Evolutionary conservation across 1,140 invertebrate species (phyloP).

Genomic region (Vanessa tameamea): DNA sequence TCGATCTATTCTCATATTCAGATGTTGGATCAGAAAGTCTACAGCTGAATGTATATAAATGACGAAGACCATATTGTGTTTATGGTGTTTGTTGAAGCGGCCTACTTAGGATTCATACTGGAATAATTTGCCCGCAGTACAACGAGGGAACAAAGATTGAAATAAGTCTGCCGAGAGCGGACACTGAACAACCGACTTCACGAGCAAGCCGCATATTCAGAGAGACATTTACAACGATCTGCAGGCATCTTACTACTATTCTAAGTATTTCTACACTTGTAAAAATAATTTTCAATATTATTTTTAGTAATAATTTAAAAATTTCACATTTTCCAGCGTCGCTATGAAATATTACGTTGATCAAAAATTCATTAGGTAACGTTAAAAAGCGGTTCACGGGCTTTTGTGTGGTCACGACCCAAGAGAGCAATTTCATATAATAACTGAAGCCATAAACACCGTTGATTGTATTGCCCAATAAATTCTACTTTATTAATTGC

Average conservation of each 20-base stretch:
- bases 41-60: no score
- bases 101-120: no score
- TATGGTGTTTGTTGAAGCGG: no score
- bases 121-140: not conserved
- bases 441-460: constrained; percentile 26
- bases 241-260: no score
- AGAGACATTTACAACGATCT: not conserved
- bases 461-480: constrained; percentile 33
- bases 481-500: constrained; percentile 30
- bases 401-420: constrained; percentile 16
- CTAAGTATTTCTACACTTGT: no score
- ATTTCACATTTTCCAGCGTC: constrained; percentile 3
- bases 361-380: constrained; percentile 25
- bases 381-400: constrained; percentile 11
- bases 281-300: no score
- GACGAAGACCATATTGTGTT: no score
- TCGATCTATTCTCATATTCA: no score
- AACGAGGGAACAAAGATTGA: not conserved
- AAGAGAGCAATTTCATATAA: constrained; percentile 31
- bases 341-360: constrained; percentile 14
- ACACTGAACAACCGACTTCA: not conserved
- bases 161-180: not conserved
- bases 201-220: not conserved
- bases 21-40: no score
- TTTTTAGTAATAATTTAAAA: not conserved